Base-by-base conservation (phyloP, 2,113 vertebrate genomes). In the Alaudala cheleensis region DNA sequence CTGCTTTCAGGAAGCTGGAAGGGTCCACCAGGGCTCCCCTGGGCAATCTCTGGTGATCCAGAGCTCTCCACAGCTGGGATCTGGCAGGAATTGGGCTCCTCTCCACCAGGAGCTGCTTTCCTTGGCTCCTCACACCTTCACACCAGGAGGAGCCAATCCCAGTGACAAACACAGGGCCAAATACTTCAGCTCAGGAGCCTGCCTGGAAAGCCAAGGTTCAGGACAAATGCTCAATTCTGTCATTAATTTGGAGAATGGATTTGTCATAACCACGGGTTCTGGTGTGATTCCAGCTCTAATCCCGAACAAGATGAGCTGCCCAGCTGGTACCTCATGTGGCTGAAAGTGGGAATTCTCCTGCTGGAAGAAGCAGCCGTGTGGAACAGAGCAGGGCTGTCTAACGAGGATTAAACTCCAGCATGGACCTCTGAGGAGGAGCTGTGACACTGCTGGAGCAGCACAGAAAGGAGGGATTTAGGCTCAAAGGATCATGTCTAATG, bases 221-320 rank as follows among this genome's bases (percentile, higher is more conserved):
- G 69, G 62, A 60, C 34, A 45, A 45, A 37, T 44, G 51, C 18
- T 92, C n/a, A n/a, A 61, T 72, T 56, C 65, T 53, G 11, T 51
- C 73, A 95, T 91, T 89, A 85, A 85, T 89, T 53, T 85, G 34
- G 31, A 45, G 20, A 69, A 47, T 72, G 44, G 88, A 76, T 89
- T 79, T 76, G 37, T 65, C n/a, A 28, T 42, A 72, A 74, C 61
- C 40, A 25, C 6, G 4, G 40, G 22, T 81, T 81, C 82, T 54
- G 40, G 21, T 81, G 69, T 50, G 70, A 87, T 85, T 87, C 66
- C 42, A 20, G 58, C 67, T 42, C 54, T 85, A 84, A 95, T 92
- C 77, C 70, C 89, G 74, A 91, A 91, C 57, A 76, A 71, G 64
- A 92, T 56, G 77, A 91, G 73, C 57, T 92, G 89, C 86, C 78